Evolutionary conservation across 2,888 invertebrate species (phyloP).

Genomic region (Drosophila neotestacea): DNA sequence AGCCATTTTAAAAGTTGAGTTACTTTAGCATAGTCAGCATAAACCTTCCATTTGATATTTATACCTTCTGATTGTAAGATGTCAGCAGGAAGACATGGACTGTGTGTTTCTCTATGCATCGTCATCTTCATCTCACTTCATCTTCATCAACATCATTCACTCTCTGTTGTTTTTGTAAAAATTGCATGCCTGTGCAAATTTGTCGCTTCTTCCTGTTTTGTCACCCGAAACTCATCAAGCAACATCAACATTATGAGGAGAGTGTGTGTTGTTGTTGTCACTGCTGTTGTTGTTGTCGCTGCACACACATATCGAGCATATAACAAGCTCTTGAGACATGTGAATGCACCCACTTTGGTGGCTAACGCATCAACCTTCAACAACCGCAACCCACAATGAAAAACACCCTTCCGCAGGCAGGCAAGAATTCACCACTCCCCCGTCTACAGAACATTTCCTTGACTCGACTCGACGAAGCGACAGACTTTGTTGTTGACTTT

Average conservation of each 20-base stretch:
- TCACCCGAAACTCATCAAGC: slow-evolving; percentile 76
- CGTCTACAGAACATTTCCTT: slow-evolving; percentile 4
- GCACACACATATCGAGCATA: slow-evolving; percentile 79
- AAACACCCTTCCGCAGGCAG: slow-evolving; percentile 56
- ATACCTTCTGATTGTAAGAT: too few relatives aligned
- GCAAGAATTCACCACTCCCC: slow-evolving; percentile 35
- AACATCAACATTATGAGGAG: slow-evolving; percentile 62
- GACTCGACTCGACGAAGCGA: slow-evolving; percentile 28
- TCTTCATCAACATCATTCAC: slow-evolving; percentile 6
- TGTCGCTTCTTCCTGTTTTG: slow-evolving; percentile 76
- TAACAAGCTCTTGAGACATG: slow-evolving; percentile 85
- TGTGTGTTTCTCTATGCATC: background rate
- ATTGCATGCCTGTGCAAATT: slow-evolving; percentile 80
- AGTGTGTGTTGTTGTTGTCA: slow-evolving; percentile 15
- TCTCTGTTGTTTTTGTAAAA: slow-evolving; percentile 53
- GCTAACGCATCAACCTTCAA: slow-evolving; percentile 68
- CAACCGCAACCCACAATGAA: slow-evolving; percentile 65
- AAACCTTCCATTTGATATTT: background rate
- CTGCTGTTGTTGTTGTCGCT: slow-evolving; percentile 24
- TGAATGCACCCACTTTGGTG: slow-evolving; percentile 84
- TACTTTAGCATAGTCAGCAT: slow-evolving; percentile 9
- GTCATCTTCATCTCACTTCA: slow-evolving; percentile 1
- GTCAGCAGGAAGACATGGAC: slow-evolving; percentile 1
- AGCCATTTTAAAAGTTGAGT: slow-evolving; percentile 1
- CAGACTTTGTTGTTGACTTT: slow-evolving; percentile 75